Percentiles rank a stretch among this genome's conserved stretches.
Conservation (phyloP, 2,113 vertebrate genomes). For the Agapornis roseicollis region DNA sequence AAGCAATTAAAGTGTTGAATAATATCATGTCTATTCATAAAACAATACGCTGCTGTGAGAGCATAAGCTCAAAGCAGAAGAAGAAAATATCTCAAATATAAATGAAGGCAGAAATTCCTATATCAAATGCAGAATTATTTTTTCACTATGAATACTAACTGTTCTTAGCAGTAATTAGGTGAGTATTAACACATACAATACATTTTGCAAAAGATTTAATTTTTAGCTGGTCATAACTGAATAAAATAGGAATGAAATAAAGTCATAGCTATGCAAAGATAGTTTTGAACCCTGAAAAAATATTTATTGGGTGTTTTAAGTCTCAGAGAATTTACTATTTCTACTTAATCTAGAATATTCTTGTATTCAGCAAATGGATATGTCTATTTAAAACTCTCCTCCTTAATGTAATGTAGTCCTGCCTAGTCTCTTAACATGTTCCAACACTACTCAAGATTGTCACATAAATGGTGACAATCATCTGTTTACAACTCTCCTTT, state of each 20-base stretch:
- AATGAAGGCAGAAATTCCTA: not conserved
- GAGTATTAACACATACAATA: not conserved
- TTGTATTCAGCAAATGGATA: not conserved
- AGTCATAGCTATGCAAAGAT: not conserved
- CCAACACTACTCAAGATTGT: not conserved
- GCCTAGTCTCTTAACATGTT: not conserved
- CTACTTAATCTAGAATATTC: not conserved
- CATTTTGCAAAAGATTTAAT: not conserved
- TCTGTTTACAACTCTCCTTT: not conserved
- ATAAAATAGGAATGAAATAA: not conserved
- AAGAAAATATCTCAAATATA: not conserved
- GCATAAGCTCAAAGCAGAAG: not conserved
- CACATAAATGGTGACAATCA: not conserved
- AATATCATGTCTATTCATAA: not conserved
- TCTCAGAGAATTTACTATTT: not conserved
- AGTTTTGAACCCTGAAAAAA: not conserved
- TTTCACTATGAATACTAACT: not conserved
- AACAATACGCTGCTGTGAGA: not conserved
- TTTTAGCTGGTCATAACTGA: not conserved
- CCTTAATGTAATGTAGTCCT: not conserved
- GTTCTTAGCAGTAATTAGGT: not conserved
- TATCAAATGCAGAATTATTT: not conserved
- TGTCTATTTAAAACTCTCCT: not conserved
- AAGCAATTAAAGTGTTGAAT: not conserved
- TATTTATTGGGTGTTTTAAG: not conserved